Evolutionary conservation across 2,888 invertebrate species (phyloP).

Genomic region (Cynaeus angustus): DNA sequence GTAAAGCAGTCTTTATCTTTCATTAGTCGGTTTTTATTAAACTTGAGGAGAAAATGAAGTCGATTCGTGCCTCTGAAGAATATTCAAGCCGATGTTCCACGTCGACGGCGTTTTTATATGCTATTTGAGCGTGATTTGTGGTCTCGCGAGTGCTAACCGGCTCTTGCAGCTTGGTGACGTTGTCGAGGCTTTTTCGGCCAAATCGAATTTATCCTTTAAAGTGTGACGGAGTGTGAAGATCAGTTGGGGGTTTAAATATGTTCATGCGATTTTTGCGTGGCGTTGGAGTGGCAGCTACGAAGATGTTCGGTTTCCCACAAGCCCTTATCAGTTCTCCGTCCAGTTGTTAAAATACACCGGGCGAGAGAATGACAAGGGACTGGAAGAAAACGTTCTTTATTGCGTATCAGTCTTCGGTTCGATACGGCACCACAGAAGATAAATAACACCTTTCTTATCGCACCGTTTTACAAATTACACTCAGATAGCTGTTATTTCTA

Average conservation of each 20-base stretch:
- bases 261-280: conserved; percentile 39
- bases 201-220: conserved; percentile 45
- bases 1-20: conserved; percentile 44
- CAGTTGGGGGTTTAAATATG: conserved; percentile 50
- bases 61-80: conserved; percentile 10
- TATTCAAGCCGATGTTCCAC: conserved; percentile 3
- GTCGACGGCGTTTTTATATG: background rate
- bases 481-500: background rate
- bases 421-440: background rate
- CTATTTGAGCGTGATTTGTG: conserved; percentile 21
- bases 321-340: conserved; percentile 99
- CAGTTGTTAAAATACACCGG: conserved; percentile 91
- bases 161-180: conserved; percentile 16
- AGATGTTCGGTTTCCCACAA: conserved; percentile 79
- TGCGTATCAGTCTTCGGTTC: conserved; percentile 2
- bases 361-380: conserved; percentile 96
- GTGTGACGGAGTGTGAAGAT: conserved; percentile 42
- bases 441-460: conserved; percentile 15
- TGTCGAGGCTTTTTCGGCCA: conserved; percentile 24
- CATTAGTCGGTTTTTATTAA: conserved; percentile 42
- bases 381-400: conserved; percentile 69
- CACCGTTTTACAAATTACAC: background rate
- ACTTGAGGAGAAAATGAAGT: conserved; percentile 20
- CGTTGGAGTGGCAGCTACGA: conserved; percentile 58
- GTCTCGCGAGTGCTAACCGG: conserved; percentile 6